Percentiles rank a stretch among this genome's conserved stretches.
Evolutionary conservation across 1,140 invertebrate genomes (phyloP).

Genomic region (Tribolium castaneum): DNA sequence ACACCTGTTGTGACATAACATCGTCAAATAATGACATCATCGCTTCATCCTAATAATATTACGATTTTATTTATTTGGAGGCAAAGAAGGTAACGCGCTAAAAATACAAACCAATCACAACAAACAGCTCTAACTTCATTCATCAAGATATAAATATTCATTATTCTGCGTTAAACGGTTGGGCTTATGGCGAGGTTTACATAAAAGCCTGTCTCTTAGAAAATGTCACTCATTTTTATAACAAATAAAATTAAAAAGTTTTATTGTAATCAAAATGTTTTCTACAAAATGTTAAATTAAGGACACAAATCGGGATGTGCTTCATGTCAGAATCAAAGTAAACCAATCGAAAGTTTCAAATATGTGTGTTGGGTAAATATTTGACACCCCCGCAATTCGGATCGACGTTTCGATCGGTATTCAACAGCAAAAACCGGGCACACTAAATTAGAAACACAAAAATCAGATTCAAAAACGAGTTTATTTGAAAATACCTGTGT

Average conservation of each 20-base stretch:
- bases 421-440: too few relatives aligned
- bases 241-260: too few relatives aligned
- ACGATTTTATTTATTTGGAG: background rate
- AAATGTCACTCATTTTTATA: background rate
- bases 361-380: background rate
- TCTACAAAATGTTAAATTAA: too few relatives aligned
- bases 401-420: background rate
- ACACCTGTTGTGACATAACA: background rate
- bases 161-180: background rate
- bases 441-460: too few relatives aligned
- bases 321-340: background rate
- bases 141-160: background rate
- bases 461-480: too few relatives aligned
- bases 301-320: background rate
- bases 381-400: background rate
- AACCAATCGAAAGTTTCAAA: background rate
- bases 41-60: background rate
- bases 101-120: background rate
- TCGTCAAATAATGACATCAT: background rate
- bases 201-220: background rate
- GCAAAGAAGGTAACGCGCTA: background rate
- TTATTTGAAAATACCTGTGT: too few relatives aligned
- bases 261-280: too few relatives aligned
- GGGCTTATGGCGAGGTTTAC: background rate
- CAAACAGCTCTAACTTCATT: background rate